These are phyloP conservation scores for Pherbina coryleti DNA, from an alignment of 2,888 invertebrate species.

Conservation along the genomic window DNA sequence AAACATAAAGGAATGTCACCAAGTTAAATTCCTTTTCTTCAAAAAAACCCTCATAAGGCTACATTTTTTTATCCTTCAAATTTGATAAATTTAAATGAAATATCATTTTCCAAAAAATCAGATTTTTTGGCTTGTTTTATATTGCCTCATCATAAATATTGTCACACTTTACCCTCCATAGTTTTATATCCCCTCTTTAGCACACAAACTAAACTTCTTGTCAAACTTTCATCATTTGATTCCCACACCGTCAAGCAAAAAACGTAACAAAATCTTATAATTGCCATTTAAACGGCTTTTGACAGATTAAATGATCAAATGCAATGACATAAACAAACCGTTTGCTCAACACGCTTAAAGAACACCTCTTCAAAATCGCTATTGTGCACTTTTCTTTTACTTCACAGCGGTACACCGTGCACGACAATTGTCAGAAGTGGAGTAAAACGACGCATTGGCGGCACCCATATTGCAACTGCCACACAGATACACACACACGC, in stretches of 20 bases:
- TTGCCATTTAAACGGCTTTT: constrained; percentile 35
- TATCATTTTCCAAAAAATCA: not conserved
- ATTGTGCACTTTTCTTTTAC: not conserved
- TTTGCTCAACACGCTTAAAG: constrained; percentile 14
- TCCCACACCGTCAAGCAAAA: not conserved
- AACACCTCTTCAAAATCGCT: constrained; percentile 5
- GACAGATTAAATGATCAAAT: constrained; percentile 38
- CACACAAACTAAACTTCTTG: not conserved
- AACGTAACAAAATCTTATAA: constrained; percentile 8
- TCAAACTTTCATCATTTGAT: not conserved
- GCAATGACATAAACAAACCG: constrained; percentile 31
- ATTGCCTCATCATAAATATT: not conserved
- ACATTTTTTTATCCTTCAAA: too few relatives aligned
- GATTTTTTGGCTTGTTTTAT: not conserved
- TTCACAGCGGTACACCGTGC: not conserved
- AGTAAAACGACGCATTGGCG: constrained; percentile 16
- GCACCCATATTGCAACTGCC: constrained; percentile 11
- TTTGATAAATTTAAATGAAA: too few relatives aligned
- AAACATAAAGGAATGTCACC: too few relatives aligned
- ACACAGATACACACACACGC: not conserved
- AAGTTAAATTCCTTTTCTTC: too few relatives aligned
- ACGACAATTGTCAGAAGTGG: constrained; percentile 19
- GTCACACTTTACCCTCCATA: not conserved
- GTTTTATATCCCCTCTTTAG: not conserved
- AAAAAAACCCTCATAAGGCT: too few relatives aligned